These are phyloP conservation scores for Alethe castanea DNA, from an alignment of 2,113 vertebrate genomes.

Conservation along the genomic window DNA sequence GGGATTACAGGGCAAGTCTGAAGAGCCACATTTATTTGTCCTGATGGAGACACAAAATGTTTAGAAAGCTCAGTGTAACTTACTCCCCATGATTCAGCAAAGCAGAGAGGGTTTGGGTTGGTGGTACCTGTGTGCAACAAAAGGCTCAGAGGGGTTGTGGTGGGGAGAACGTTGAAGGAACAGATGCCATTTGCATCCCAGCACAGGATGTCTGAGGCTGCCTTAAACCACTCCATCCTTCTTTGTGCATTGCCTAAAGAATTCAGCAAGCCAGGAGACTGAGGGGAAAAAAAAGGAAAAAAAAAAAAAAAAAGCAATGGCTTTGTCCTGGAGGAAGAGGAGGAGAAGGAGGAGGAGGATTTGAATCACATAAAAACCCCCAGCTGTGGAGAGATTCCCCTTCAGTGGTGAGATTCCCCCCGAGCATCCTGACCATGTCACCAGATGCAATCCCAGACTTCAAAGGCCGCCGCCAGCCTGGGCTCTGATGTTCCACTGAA, in stretches of 20 bases:
- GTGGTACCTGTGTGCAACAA: background rate
- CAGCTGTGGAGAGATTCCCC: background rate
- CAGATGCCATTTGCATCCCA: background rate
- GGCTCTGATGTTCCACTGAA: constrained; percentile 21
- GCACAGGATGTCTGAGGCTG: background rate
- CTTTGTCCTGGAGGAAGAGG: background rate
- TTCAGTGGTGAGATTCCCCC: background rate
- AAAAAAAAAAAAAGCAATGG: background rate
- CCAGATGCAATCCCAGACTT: background rate
- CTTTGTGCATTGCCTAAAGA: fast-evolving
- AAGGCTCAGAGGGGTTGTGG: background rate
- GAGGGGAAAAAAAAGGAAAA: background rate
- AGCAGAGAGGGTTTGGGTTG: background rate
- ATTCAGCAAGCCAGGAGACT: background rate
- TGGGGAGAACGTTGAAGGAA: background rate
- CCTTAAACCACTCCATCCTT: background rate
- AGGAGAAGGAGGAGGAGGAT: background rate
- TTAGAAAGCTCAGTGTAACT: background rate
- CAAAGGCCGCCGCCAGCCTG: constrained; percentile 5
- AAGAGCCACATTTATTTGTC: background rate
- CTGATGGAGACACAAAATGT: background rate
- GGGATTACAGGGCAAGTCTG: background rate
- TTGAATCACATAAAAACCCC: background rate
- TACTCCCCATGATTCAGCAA: fast-evolving
- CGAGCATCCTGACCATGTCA: background rate